Evolutionary conservation across 2,113 vertebrate genomes (phyloP).

Genomic region (Eudyptes chrysolophus): DNA sequence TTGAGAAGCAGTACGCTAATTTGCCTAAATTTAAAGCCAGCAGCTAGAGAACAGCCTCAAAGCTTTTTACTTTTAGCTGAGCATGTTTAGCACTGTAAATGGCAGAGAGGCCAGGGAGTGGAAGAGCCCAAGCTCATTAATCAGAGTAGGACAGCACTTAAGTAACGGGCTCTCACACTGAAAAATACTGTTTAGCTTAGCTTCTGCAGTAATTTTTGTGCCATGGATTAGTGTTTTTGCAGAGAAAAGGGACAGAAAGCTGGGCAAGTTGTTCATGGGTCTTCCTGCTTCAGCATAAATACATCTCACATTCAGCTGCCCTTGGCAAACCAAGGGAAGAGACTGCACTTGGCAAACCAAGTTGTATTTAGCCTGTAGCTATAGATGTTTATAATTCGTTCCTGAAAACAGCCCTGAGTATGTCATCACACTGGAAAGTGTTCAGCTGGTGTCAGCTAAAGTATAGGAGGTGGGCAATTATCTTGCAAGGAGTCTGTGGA

Average conservation of each 20-base stretch:
- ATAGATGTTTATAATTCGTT: slow-evolving; percentile 21
- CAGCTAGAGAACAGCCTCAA: background rate
- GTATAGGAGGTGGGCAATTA: background rate
- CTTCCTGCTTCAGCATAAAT: slow-evolving; percentile 3
- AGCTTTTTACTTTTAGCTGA: background rate
- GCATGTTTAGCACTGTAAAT: background rate
- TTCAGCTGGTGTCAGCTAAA: background rate
- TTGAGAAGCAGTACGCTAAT: background rate
- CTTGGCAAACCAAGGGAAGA: background rate
- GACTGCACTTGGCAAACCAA: background rate
- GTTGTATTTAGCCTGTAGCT: slow-evolving; percentile 1
- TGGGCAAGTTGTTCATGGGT: background rate
- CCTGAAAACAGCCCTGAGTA: background rate
- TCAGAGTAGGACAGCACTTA: background rate
- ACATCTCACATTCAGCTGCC: background rate
- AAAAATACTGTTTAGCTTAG: background rate
- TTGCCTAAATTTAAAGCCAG: background rate
- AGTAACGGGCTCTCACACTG: background rate
- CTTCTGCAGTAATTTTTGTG: background rate
- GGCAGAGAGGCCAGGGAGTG: background rate
- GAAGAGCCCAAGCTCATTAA: background rate
- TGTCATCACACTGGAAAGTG: background rate
- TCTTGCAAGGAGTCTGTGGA: background rate
- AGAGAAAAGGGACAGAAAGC: background rate
- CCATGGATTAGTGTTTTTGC: background rate